Evolutionary conservation across 1,140 invertebrate genomes (phyloP).

Genomic region (Scaptomyza hsui): DNA sequence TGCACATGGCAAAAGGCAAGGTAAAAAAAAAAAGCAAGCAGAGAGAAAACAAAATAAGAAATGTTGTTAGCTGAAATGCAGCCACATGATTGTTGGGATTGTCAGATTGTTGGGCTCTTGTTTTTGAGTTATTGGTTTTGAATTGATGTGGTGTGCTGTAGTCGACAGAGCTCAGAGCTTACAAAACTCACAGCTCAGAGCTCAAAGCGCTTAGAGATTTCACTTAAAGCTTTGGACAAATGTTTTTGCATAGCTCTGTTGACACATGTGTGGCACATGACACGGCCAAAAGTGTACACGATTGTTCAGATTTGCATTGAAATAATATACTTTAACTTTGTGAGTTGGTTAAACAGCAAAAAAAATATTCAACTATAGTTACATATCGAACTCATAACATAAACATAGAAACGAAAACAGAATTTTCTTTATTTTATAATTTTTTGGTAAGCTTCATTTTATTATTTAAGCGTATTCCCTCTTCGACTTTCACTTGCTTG

Average conservation of each 20-base stretch:
- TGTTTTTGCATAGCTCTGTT: slow-evolving; percentile 40
- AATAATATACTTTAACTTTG: slow-evolving; percentile 13
- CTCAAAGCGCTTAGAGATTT: slow-evolving; percentile 43
- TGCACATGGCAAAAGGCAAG: slow-evolving; percentile 44
- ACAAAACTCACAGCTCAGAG: slow-evolving; percentile 18
- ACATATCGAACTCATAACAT: no score
- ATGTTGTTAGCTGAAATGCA: slow-evolving; percentile 62
- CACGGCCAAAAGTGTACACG: slow-evolving; percentile 18
- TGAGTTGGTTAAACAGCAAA: neutral
- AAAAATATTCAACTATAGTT: no score
- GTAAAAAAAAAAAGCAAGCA: slow-evolving; percentile 4
- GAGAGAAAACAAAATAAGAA: slow-evolving; percentile 27
- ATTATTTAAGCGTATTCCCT: neutral
- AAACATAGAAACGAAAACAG: no score
- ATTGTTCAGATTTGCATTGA: slow-evolving; percentile 35
- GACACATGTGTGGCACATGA: slow-evolving; percentile 38
- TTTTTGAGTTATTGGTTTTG: slow-evolving; percentile 80
- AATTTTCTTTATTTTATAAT: no score
- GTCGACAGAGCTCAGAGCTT: slow-evolving; percentile 19
- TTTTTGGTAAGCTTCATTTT: no score
- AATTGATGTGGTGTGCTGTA: slow-evolving; percentile 64
- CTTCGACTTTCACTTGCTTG: neutral
- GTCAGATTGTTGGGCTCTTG: slow-evolving; percentile 55
- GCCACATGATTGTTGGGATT: slow-evolving; percentile 60
- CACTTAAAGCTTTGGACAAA: slow-evolving; percentile 49